Conservation (phyloP, 1,140 invertebrate genomes). For the Trichonephila inaurata region DNA sequence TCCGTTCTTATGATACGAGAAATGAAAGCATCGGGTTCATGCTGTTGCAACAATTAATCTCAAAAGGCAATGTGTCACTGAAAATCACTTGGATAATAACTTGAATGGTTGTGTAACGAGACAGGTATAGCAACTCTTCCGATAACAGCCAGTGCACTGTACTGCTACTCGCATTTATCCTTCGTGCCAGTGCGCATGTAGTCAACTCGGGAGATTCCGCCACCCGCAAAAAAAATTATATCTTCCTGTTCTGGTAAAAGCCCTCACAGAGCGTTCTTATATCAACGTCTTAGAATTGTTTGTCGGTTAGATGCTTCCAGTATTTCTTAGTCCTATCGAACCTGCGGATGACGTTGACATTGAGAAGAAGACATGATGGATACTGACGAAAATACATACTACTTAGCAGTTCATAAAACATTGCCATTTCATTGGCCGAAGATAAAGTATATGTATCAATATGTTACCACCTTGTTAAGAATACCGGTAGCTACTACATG, state of each 20-base stretch:
- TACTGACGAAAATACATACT: not conserved
- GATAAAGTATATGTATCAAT: not conserved
- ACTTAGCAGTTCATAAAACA: not conserved
- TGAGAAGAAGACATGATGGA: not conserved
- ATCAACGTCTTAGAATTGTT: not conserved
- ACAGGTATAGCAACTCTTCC: not conserved
- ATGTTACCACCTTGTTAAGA: not conserved
- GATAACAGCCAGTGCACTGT: not conserved
- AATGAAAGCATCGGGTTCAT: not conserved
- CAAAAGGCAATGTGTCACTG: not conserved
- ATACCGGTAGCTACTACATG: no score
- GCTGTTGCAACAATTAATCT: not conserved
- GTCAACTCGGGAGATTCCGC: not conserved
- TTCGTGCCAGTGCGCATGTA: not conserved
- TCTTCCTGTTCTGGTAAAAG: not conserved
- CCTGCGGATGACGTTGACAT: not conserved
- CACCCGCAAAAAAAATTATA: not conserved
- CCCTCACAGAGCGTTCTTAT: not conserved
- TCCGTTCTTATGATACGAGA: not conserved
- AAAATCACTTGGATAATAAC: not conserved
- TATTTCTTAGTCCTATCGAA: not conserved
- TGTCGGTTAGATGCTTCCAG: not conserved
- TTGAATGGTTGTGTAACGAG: not conserved
- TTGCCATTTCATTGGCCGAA: not conserved
- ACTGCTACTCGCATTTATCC: not conserved